A percentile compares a stretch with the other conserved stretches of the same genome.
Conservation (phyloP, 2,113 vertebrate species). For the Gallinago jamesoni region DNA sequence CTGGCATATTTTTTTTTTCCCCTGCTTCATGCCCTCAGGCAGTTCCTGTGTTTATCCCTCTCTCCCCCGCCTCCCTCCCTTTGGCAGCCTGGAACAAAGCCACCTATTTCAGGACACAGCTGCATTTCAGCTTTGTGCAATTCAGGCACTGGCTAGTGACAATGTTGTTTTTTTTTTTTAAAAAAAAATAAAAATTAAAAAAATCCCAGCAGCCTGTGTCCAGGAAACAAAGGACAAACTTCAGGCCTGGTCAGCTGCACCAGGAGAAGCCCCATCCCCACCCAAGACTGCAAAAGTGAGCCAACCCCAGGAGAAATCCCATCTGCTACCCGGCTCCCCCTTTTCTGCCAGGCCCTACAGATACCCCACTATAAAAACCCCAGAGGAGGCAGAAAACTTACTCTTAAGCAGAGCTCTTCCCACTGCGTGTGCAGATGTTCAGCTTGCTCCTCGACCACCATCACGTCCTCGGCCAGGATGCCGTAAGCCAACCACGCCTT, state of each 20-base stretch:
- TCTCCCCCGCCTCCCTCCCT: not conserved
- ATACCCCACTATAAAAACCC: rapidly evolving
- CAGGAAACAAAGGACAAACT: not conserved
- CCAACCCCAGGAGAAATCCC: not conserved
- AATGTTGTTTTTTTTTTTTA: not conserved
- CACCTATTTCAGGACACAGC: not conserved
- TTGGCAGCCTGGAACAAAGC: constrained; percentile 38
- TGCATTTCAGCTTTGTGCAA: not conserved
- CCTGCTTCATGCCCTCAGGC: not conserved
- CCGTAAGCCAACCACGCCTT: constrained; percentile 82
- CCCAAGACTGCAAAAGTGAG: not conserved
- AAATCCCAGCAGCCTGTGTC: not conserved
- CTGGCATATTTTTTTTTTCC: not conserved
- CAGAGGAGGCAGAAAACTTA: constrained; percentile 26
- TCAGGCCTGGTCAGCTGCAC: not conserved
- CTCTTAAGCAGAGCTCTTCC: constrained; percentile 79
- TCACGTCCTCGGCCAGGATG: constrained; percentile 81
- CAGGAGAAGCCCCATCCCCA: not conserved
- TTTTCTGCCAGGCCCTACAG: not conserved
- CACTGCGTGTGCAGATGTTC: constrained; percentile 84
- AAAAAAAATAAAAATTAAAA: not conserved
- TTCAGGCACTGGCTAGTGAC: not conserved
- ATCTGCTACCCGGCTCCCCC: rapidly evolving
- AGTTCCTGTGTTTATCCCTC: not conserved
- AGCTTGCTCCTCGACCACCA: constrained; percentile 86